Percentiles rank a stretch among this genome's conserved stretches.
These are phyloP conservation scores for Harlomillsia oculata DNA, from an alignment of 1,140 invertebrate genomes.

Conservation along the genomic window DNA sequence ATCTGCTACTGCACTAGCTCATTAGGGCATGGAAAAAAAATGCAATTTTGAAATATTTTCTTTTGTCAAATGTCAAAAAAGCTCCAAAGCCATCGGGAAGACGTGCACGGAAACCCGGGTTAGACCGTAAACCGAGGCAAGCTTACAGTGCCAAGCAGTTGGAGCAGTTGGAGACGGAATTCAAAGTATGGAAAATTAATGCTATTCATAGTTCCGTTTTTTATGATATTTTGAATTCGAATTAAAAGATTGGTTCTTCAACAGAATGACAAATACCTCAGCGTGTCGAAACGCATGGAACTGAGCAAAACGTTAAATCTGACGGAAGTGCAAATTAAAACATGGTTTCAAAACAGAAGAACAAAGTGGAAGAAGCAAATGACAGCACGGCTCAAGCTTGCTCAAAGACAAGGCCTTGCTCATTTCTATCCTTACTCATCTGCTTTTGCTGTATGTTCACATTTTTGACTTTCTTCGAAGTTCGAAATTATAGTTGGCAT, in stretches of 20 bases:
- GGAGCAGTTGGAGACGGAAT: conserved; percentile 80
- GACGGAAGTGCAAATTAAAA: conserved; percentile 94
- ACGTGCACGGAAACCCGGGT: conserved; percentile 67
- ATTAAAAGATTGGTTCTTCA: background rate
- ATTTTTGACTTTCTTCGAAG: too few relatives aligned
- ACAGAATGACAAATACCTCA: conserved; percentile 84
- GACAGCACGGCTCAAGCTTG: conserved; percentile 75
- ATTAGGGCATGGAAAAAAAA: too few relatives aligned
- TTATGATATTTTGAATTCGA: conserved; percentile 5
- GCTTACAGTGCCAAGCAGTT: conserved; percentile 90
- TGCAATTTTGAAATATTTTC: too few relatives aligned
- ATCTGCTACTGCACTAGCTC: too few relatives aligned
- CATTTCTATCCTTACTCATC: conserved; percentile 43
- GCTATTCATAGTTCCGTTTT: background rate
- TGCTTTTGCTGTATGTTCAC: conserved; percentile 29
- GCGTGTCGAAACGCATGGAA: conserved; percentile 88
- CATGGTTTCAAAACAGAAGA: conserved; percentile 55
- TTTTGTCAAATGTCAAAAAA: too few relatives aligned
- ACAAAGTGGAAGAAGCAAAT: conserved; percentile 96
- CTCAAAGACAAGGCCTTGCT: conserved; percentile 69
- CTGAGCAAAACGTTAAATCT: conserved; percentile 75
- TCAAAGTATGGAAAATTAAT: conserved; percentile 55
- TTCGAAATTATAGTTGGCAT: too few relatives aligned
- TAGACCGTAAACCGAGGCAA: conserved; percentile 86
- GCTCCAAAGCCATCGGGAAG: conserved; percentile 66